Base-by-base conservation (phyloP, 2,888 invertebrate species). In the Eupithecia tripunctaria region DNA sequence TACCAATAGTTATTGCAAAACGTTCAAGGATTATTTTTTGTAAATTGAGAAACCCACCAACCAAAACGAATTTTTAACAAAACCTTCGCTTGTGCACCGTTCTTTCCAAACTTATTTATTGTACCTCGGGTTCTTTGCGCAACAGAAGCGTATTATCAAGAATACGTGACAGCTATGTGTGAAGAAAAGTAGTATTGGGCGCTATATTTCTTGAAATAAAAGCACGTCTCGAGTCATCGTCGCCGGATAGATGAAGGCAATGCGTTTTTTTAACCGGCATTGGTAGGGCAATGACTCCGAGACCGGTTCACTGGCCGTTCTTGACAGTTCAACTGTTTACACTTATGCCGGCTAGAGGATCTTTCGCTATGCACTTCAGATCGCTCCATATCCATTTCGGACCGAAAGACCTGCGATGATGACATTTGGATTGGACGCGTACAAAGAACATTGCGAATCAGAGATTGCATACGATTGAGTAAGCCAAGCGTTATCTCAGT, bases 291-390 rank as follows among this genome's bases (percentile, higher is more conserved):
- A 89, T 92, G 93, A 94, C 94, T 88, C 88, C 85, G 85, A 83
- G 85, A 84, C 84, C 90, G 92, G 94, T 91, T 93, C 94, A 91
- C 90, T 93, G 94, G 84, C 94, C 94, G 94, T 94, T 94, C 94
- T 94, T 94, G 94, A 94, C 93, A 94, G 93, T 93, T 93, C 92
- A 93, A 93, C 93, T 94, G 91, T 93, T 94, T 93, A 92, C 89
- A 89, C 89, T 89, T 81, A 81, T 79, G 77, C 76, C 83, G 88
- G 89, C 89, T 88, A 88, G 85, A 89, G 91, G 91, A 92, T 90
- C 88, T 87, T 84, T 82, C 82, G 87, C 85, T 86, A 78, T 85
- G 82, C 81, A 86, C 85, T 88, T 87, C 85, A 84, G 81, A 79
- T 81, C 75, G 76, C 68, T 83, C 75, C 76, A 77, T 82, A 83